Conservation (phyloP, 2,888 invertebrate species). For the Tholera decimalis region DNA sequence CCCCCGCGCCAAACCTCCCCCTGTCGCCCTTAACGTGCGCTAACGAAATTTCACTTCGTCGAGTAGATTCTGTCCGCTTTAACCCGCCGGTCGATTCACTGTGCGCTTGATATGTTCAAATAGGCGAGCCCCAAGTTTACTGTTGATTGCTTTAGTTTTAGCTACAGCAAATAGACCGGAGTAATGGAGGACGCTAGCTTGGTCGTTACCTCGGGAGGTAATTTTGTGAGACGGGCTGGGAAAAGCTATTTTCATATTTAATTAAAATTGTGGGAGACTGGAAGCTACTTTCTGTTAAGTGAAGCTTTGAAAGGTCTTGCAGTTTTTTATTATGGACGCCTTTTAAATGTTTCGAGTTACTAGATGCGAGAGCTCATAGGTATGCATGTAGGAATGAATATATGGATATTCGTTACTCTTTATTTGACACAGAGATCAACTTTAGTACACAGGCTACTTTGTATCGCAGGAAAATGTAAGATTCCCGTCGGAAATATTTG, state of each 20-base stretch:
- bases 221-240: conserved; percentile 27
- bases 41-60: conserved; percentile 86
- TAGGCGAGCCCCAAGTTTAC: conserved; percentile 68
- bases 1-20: conserved; percentile 68
- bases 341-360: no score
- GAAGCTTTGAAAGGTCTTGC: not conserved
- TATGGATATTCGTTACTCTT: no score
- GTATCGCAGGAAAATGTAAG: no score
- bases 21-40: conserved; percentile 79
- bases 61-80: conserved; percentile 73
- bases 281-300: conserved; percentile 33
- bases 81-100: conserved; percentile 65
- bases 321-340: not conserved
- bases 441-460: no score
- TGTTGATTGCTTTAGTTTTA: conserved; percentile 75
- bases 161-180: conserved; percentile 65
- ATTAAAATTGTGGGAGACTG: conserved; percentile 42
- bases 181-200: conserved; percentile 38
- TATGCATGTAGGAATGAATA: no score
- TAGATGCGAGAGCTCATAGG: no score
- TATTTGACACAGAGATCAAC: no score
- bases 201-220: conserved; percentile 46
- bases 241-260: conserved; percentile 43
- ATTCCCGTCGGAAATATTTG: no score
- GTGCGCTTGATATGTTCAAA: conserved; percentile 75